Conservation (phyloP, 2,888 invertebrate species). For the Stenodera caucasica region DNA sequence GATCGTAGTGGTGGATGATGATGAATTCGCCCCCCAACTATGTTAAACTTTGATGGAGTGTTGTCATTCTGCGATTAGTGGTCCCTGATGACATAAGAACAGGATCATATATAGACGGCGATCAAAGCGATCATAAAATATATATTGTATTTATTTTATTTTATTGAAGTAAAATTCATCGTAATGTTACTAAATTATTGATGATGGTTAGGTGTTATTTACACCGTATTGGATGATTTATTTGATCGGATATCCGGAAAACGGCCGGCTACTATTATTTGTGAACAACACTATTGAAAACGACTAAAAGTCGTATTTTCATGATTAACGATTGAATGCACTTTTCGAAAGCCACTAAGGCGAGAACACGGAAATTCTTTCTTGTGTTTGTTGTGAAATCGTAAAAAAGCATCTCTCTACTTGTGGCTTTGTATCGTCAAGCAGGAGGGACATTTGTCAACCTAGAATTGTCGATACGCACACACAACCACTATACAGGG, state of each 20-base stretch:
- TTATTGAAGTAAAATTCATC: too few species aligned
- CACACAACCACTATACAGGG: slow-evolving; percentile 40
- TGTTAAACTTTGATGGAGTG: slow-evolving; percentile 43
- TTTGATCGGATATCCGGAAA: slow-evolving; percentile 35
- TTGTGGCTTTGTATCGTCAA: slow-evolving; percentile 49
- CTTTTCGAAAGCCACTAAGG: slow-evolving; percentile 50
- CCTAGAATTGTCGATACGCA: slow-evolving; percentile 47
- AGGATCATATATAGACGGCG: not conserved
- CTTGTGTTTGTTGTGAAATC: slow-evolving; percentile 41
- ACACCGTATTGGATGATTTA: slow-evolving; percentile 24
- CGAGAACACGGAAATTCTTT: slow-evolving; percentile 56
- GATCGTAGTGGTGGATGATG: slow-evolving; percentile 23
- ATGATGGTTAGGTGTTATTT: not conserved
- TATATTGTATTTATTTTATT: slow-evolving; percentile 2
- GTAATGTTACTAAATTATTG: slow-evolving; percentile 1
- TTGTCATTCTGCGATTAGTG: slow-evolving; percentile 44
- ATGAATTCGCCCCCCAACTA: slow-evolving; percentile 35
- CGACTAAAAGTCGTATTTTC: slow-evolving; percentile 47
- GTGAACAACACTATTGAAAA: slow-evolving; percentile 42
- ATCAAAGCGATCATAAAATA: not conserved
- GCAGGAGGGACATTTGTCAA: slow-evolving; percentile 54
- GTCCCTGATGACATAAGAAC: slow-evolving; percentile 34
- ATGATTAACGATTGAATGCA: slow-evolving; percentile 58
- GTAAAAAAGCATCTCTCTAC: slow-evolving; percentile 49
- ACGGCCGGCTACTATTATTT: slow-evolving; percentile 40